Evolutionary conservation across 2,113 vertebrate species (phyloP).

Genomic region (Dipodomys spectabilis): DNA sequence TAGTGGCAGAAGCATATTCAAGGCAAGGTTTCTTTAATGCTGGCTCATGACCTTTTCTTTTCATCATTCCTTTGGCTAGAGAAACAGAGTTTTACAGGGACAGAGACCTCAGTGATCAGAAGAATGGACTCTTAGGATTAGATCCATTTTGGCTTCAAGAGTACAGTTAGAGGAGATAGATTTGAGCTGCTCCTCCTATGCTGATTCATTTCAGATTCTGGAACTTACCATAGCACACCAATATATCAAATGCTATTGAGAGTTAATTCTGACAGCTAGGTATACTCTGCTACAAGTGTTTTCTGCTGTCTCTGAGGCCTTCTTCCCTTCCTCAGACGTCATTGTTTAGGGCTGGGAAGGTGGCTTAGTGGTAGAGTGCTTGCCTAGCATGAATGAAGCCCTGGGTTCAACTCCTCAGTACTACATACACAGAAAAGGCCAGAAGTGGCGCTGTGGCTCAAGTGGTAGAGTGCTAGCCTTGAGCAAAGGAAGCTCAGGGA

Average conservation of each 20-base stretch:
- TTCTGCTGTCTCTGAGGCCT: neutral
- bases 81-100: neutral
- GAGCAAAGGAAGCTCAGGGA: too few species aligned
- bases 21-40: neutral
- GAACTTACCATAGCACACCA: neutral
- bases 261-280: neutral
- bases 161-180: neutral
- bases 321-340: neutral
- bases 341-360: neutral
- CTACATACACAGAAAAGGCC: too few species aligned
- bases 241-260: neutral
- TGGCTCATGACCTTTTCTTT: neutral
- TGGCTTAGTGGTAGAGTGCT: too few species aligned
- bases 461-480: too few species aligned
- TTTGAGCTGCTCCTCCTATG: neutral
- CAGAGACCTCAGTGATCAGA: neutral
- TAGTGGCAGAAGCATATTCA: neutral
- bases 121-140: neutral
- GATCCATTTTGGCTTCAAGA: neutral
- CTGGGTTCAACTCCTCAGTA: too few species aligned
- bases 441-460: too few species aligned
- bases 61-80: neutral
- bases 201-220: neutral
- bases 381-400: too few species aligned
- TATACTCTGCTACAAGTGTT: neutral